These are phyloP conservation scores for Aethes cnicana DNA, from an alignment of 2,888 invertebrate species.

Conservation along the genomic window DNA sequence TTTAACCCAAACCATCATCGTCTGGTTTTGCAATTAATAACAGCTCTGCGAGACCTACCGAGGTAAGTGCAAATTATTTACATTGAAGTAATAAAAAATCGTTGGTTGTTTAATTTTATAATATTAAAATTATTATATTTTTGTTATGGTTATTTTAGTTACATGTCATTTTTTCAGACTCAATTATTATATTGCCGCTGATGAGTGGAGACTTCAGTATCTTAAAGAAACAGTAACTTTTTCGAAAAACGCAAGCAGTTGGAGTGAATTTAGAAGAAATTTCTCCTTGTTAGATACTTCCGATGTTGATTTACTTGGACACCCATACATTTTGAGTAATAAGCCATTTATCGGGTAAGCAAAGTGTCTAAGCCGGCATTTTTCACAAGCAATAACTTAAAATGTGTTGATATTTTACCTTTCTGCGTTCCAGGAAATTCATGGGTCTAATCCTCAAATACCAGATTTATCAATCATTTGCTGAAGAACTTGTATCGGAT, in stretches of 20 bases:
- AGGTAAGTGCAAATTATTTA: conserved; percentile 57
- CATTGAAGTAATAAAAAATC: not conserved
- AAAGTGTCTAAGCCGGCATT: not conserved
- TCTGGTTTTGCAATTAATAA: conserved; percentile 75
- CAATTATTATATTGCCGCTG: conserved; percentile 80
- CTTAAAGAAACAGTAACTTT: conserved; percentile 62
- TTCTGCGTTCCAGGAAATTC: conserved; percentile 74
- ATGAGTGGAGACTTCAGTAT: conserved; percentile 79
- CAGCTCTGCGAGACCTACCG: conserved; percentile 80
- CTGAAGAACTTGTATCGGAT: conserved; percentile 70
- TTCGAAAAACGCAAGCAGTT: conserved; percentile 64
- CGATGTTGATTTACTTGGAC: conserved; percentile 76
- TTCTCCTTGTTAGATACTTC: conserved; percentile 71
- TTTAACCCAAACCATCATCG: conserved; percentile 70
- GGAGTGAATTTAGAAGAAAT: conserved; percentile 75
- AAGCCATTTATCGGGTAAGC: conserved; percentile 80
- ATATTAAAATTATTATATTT: not conserved
- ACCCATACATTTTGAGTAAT: conserved; percentile 75
- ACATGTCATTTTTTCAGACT: conserved; percentile 69
- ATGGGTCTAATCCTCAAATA: conserved; percentile 81
- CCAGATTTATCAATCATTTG: conserved; percentile 78
- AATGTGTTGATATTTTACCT: conserved; percentile 1
- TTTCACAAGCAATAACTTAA: conserved; percentile 1
- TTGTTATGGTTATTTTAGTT: conserved; percentile 4
- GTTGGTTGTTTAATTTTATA: not conserved